phyloP scores from a whole-genome alignment of 1,140 invertebrate species.

The Lasaia peninsularis region DNA sequence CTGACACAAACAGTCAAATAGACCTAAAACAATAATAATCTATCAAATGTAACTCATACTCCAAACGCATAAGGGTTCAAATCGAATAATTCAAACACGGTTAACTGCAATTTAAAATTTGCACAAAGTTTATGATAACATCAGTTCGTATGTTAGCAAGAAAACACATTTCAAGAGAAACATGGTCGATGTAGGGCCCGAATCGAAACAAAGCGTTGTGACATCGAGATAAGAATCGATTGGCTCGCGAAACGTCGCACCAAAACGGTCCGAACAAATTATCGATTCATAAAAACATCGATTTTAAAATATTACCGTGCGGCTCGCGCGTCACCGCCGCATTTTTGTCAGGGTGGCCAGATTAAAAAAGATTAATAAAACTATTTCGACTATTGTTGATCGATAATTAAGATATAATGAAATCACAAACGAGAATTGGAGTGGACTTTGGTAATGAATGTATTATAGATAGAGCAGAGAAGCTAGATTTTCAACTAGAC shows the following conservation, averaged over 20 bases:
- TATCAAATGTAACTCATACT: conserved; percentile 23
- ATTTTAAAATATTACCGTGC: conserved; percentile 72
- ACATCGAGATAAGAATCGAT: conserved; percentile 70
- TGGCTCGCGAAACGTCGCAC: conserved; percentile 69
- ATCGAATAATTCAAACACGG: conserved; percentile 28
- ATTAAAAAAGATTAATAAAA: conserved; percentile 21
- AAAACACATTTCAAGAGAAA: conserved; percentile 73
- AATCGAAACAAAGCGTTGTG: conserved; percentile 74
- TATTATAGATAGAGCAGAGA: too few relatives aligned
- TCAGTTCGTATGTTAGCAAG: conserved; percentile 69
- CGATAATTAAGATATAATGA: conserved; percentile 6
- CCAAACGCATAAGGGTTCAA: conserved; percentile 26
- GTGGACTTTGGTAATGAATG: too few relatives aligned
- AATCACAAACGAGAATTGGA: background rate
- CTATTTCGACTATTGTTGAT: background rate
- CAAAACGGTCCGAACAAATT: conserved; percentile 72
- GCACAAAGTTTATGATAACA: conserved; percentile 54
- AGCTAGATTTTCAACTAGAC: too few relatives aligned
- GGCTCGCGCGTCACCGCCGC: conserved; percentile 62
- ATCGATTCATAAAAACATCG: conserved; percentile 77
- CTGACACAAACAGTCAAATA: conserved; percentile 25
- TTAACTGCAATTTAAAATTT: conserved; percentile 44
- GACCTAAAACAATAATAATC: conserved; percentile 21
- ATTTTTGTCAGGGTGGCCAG: conserved; percentile 56
- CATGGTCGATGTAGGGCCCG: conserved; percentile 61